phyloP scores from a whole-genome alignment of 2,797 vertebrate species.

The Argya squamiceps region DNA sequence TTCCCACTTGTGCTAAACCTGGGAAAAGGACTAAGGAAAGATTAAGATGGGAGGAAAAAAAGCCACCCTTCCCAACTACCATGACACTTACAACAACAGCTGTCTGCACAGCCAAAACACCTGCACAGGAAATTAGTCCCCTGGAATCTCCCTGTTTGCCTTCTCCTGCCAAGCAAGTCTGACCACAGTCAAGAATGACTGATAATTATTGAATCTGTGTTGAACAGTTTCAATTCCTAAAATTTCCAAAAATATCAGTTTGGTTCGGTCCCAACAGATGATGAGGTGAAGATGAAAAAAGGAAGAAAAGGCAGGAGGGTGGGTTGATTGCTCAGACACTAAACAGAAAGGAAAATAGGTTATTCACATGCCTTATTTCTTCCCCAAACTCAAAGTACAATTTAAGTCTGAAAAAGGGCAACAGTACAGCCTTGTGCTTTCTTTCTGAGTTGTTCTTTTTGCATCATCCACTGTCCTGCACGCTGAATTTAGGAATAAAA shows the following conservation, averaged over 20 bases:
- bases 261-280: background rate
- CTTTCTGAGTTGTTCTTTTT: background rate
- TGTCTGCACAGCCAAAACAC: background rate
- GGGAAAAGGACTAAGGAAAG: background rate
- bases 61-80: background rate
- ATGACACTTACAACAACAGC: background rate
- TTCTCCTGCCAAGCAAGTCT: slow-evolving; percentile 30
- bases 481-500: slow-evolving; percentile 23
- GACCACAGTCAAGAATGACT: slow-evolving; percentile 2
- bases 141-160: background rate
- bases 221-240: background rate
- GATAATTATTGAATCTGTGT: slow-evolving; percentile 22
- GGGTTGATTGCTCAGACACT: background rate
- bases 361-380: background rate
- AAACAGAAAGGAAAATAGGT: background rate
- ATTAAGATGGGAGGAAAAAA: background rate
- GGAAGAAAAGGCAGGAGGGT: background rate
- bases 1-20: background rate
- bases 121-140: slow-evolving; percentile 32
- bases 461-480: background rate
- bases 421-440: background rate
- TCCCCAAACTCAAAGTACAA: background rate
- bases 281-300: slow-evolving; percentile 18
- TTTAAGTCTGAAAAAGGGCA: background rate
- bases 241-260: background rate